These are phyloP conservation scores for Corythaeola cristata DNA, from an alignment of 2,113 vertebrate genomes.

Conservation along the genomic window DNA sequence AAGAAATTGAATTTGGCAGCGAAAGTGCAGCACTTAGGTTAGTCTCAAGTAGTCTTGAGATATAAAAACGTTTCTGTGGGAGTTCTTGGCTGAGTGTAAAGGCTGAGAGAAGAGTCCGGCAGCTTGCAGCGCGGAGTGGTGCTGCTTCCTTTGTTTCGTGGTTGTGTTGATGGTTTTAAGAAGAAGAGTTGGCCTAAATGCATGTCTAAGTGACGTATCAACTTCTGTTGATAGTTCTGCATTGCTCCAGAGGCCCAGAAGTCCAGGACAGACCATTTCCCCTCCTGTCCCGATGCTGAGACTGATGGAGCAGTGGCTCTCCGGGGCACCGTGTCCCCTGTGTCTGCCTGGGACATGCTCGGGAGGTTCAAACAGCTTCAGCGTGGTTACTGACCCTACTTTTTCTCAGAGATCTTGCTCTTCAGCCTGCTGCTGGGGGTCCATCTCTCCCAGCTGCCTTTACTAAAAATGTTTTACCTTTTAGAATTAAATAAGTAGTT, in stretches of 20 bases:
- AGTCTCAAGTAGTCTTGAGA: slow-evolving; percentile 58
- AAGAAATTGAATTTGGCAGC: slow-evolving; percentile 43
- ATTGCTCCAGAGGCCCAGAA: background rate
- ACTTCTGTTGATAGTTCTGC: fast-evolving
- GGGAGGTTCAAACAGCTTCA: background rate
- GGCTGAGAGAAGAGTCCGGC: slow-evolving; percentile 3
- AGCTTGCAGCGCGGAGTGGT: background rate
- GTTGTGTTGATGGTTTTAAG: background rate
- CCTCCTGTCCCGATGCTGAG: fast-evolving
- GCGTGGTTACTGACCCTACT: too few relatives aligned
- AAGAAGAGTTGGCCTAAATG: background rate
- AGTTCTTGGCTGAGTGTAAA: slow-evolving; percentile 31
- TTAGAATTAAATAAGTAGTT: background rate
- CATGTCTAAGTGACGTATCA: background rate
- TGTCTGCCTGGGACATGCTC: fast-evolving
- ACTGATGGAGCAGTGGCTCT: background rate
- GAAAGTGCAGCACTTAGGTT: slow-evolving; percentile 27
- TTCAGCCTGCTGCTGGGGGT: too few relatives aligned
- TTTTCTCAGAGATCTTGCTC: background rate
- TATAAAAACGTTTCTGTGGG: slow-evolving; percentile 52
- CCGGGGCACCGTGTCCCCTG: fast-evolving
- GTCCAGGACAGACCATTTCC: background rate
- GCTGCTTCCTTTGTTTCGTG: background rate
- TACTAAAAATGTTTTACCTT: background rate
- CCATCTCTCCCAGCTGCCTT: background rate